Evolutionary conservation across 2,888 invertebrate genomes (phyloP).

Genomic region (Himalopsyche japonica): DNA sequence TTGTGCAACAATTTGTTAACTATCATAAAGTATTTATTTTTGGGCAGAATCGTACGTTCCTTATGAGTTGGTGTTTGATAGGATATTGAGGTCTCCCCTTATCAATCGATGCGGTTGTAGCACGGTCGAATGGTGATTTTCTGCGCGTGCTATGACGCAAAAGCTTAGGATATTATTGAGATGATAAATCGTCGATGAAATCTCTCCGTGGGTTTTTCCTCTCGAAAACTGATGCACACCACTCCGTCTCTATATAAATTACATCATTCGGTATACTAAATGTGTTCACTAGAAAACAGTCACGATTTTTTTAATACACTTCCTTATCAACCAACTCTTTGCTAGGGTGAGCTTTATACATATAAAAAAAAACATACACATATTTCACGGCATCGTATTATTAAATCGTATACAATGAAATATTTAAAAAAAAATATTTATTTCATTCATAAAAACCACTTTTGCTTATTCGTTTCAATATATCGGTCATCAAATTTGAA

Average conservation of each 20-base stretch:
- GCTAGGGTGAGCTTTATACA: background rate
- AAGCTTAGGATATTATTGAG: constrained; percentile 21
- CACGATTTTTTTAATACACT: background rate
- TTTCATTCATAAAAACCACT: too few species aligned
- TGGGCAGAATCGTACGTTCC: background rate
- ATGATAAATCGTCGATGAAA: constrained; percentile 33
- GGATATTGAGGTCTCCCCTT: background rate
- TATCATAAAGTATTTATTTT: too few species aligned
- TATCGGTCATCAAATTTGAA: too few species aligned
- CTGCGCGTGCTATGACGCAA: constrained; percentile 7
- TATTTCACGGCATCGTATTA: too few species aligned
- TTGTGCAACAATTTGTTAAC: too few species aligned
- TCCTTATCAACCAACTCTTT: background rate
- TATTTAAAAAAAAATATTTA: too few species aligned
- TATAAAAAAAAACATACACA: background rate
- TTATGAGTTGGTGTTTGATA: background rate
- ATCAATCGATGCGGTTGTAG: background rate
- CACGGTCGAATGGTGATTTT: background rate
- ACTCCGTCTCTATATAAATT: background rate
- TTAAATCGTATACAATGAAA: too few species aligned
- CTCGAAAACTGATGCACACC: background rate
- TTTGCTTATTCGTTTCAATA: too few species aligned
- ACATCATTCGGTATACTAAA: background rate
- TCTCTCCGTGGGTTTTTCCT: background rate
- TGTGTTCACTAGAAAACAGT: background rate